These are phyloP conservation scores for Cirrhinus mrigala DNA, from an alignment of 2,797 vertebrate genomes.

Conservation along the genomic window DNA sequence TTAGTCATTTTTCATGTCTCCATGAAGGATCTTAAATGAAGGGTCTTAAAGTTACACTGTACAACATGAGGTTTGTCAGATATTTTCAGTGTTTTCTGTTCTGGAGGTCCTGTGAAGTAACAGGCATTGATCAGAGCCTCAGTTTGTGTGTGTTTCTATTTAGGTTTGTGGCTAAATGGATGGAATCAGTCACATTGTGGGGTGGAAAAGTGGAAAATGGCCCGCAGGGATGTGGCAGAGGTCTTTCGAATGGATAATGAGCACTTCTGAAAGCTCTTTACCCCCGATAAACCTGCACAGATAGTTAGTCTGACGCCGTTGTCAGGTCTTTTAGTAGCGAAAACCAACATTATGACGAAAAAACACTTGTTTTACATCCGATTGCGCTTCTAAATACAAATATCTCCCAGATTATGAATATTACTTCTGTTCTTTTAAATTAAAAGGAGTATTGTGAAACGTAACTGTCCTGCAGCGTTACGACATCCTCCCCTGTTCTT, in stretches of 20 bases:
- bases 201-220: slow-evolving; percentile 50
- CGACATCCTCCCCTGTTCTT: background rate
- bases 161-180: slow-evolving; percentile 23
- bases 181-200: slow-evolving; percentile 31
- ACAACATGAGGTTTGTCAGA: background rate
- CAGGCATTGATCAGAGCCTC: slow-evolving; percentile 7
- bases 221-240: background rate
- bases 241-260: slow-evolving; percentile 24
- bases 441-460: background rate
- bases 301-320: background rate
- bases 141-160: background rate
- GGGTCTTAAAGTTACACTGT: background rate
- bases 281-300: background rate
- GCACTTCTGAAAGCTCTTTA: slow-evolving; percentile 5
- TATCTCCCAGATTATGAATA: background rate
- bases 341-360: background rate
- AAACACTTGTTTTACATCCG: background rate
- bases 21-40: background rate
- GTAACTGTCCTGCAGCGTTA: background rate
- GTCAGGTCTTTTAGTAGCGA: background rate
- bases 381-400: too few species aligned
- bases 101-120: background rate
- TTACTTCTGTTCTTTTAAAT: background rate
- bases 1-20: background rate
- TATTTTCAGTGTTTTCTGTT: background rate